Evolutionary conservation across 1,140 invertebrate genomes (phyloP), one percentile per base, ranked within the genome.

Genomic region (Camponotus vicinus): DNA sequence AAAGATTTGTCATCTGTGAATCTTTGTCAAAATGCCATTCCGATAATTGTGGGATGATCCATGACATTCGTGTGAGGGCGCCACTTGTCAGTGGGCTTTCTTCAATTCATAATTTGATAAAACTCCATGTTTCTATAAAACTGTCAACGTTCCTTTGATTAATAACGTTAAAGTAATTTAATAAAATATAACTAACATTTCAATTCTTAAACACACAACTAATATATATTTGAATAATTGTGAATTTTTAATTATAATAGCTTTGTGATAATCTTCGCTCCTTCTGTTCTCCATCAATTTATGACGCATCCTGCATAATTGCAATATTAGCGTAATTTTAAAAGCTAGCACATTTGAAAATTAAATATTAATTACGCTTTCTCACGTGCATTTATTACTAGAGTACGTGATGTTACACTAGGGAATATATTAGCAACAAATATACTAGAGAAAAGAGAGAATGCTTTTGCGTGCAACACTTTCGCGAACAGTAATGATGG

Each of bases 11-110:
- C 49, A 34, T 55, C 49, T 71, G 49, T 49, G 21, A 71, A 34
- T 66, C 32, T 66, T 40, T n/a, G 27, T 67, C 18, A 66, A 71
- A 71, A 15, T 57, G 27, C 1, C 15, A 57, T 55, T n/a, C 15
- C n/a, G 76, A 15, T 34, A 49, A 55, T 66, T 27, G 49, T 40
- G 9, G 64, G 18, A 6, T 57, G 18, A 11, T 57, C 37, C 40
- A 9, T 70, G 57, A 87, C 79, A 88, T 79, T 67, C 87, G 89
- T 85, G 70, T 75, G 94, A 93, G 92, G 93, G 93, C 94, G 94
- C 93, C 91, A 94, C 92, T 89, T 89, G 90, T 92, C 91, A 86
- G 84, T 75, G 75, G 78, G 79, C 86, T 91, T 90, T 93, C 88
- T 92, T 92, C 86, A 61, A 2, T 55, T n/a, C 45, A 52, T 45